Evolutionary conservation across 2,113 vertebrate genomes (phyloP), one percentile per base, ranked within the genome.

Genomic region (Oceanodroma tethys): DNA sequence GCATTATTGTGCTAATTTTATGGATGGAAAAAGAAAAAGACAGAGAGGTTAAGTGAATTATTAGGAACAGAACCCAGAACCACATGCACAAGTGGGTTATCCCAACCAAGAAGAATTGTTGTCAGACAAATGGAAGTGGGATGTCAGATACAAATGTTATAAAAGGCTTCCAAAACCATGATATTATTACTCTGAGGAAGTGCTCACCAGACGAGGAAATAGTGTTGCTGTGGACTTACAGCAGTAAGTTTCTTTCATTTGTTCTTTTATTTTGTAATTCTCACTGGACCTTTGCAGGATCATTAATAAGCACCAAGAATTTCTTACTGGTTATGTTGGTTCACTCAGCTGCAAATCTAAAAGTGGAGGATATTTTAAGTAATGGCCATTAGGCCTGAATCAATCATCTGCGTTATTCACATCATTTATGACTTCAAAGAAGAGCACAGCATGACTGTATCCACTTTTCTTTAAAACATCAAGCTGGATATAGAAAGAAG

Each of bases 1-100:
- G 52, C 43, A 81, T 96, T 96, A 88, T 90, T 83, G 88, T 95
- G 72, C 26, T 93, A 84, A 92, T 97, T 95, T 97, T 90, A 90
- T 74, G 73, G 75, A 92, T 75, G 47, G 72, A 91, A 85, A 92
- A 48, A 86, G 62, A 86, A 92, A 86, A 87, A 94, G 75, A 73
- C 62, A 70, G 87, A 94, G 74, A 70, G 76, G 83, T 91, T 88
- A 92, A 93, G 34, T 60, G 68, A 89, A 63, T 86, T 43, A 67
- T 43, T 48, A 52, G 88, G 82, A 97, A 79, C 23, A 88, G 87
- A 95, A 91, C 68, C 56, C 79, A 83, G 72, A 87, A 67, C 65
- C 60, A 55, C 0, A 2, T 78, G 86, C 79, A 71, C 55, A 52
- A 74, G 30, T 43, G 81, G 20, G 18, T 86, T 86, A 87, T 71